Evolutionary conservation across 1,140 invertebrate species (phyloP).

Genomic region (Aphaenogaster floridana): DNA sequence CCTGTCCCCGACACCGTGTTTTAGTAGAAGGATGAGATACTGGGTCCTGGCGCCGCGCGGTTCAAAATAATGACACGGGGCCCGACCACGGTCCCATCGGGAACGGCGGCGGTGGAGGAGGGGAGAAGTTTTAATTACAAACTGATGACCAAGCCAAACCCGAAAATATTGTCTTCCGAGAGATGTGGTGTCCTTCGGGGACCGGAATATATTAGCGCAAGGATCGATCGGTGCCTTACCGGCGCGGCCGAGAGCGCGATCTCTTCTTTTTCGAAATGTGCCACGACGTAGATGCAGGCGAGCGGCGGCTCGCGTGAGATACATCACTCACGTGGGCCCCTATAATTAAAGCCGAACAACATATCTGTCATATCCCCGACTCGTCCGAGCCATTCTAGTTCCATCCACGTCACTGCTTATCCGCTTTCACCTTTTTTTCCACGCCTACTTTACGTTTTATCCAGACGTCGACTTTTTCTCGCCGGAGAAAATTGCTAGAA

Average conservation of each 20-base stretch:
- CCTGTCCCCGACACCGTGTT: conserved; percentile 76
- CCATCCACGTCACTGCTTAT: conserved; percentile 60
- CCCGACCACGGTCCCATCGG: conserved; percentile 79
- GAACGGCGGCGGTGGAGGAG: conserved; percentile 21
- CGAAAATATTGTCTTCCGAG: conserved; percentile 85
- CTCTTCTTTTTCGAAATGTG: conserved; percentile 70
- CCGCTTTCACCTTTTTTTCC: conserved; percentile 65
- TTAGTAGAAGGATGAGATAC: conserved; percentile 83
- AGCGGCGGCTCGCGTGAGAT: conserved; percentile 72
- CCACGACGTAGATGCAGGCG: conserved; percentile 20
- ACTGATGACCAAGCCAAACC: conserved; percentile 86
- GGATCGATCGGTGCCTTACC: conserved; percentile 73
- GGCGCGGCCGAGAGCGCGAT: conserved; percentile 47
- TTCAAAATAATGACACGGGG: conserved; percentile 85
- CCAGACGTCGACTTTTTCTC: conserved; percentile 39
- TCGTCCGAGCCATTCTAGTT: conserved; percentile 69
- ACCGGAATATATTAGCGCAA: conserved; percentile 74
- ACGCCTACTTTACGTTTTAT: conserved; percentile 70
- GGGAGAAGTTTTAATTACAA: conserved; percentile 86
- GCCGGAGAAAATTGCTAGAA: conserved; percentile 69
- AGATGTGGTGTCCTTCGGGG: conserved; percentile 71
- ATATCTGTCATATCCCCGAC: conserved; percentile 75
- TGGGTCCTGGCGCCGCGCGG: conserved; percentile 84
- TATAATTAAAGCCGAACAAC: conserved; percentile 77
- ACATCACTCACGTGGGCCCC: conserved; percentile 69